phyloP scores from a whole-genome alignment of 2,797 vertebrate species.

The Ciconia nigra region DNA sequence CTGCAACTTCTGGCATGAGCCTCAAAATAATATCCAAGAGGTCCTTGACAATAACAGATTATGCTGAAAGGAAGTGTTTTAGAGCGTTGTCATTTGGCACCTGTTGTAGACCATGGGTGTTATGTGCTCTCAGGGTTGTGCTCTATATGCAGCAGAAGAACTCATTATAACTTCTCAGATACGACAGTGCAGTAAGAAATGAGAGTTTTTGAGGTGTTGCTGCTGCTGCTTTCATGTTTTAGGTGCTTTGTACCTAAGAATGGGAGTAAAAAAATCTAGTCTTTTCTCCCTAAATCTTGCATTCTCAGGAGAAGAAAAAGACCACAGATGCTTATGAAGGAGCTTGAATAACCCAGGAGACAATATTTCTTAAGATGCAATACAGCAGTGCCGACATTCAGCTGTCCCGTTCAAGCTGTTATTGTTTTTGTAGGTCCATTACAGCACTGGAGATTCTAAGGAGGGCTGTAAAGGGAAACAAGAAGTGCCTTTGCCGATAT shows the following conservation, averaged over 20 bases:
- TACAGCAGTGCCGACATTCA: neutral
- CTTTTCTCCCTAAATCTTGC: neutral
- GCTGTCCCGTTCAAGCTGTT: slow-evolving; percentile 24
- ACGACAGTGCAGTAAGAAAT: neutral
- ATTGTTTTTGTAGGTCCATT: neutral
- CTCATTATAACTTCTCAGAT: neutral
- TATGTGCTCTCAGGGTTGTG: neutral
- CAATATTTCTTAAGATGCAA: neutral
- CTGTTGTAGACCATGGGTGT: rapidly evolving
- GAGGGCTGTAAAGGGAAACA: neutral
- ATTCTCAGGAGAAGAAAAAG: neutral
- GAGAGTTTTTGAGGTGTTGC: neutral
- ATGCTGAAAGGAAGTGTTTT: neutral
- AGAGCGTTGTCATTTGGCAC: neutral
- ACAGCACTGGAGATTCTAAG: neutral
- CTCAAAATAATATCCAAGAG: neutral
- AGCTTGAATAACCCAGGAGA: neutral
- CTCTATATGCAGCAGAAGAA: neutral
- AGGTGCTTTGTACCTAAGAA: neutral
- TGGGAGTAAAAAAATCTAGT: neutral
- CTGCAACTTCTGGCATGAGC: neutral
- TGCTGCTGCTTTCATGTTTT: neutral
- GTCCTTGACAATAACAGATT: neutral
- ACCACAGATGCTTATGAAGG: neutral
- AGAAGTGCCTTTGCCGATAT: neutral